Conservation (phyloP, 1,140 invertebrate genomes). For the Drosophila malerkotliana region DNA sequence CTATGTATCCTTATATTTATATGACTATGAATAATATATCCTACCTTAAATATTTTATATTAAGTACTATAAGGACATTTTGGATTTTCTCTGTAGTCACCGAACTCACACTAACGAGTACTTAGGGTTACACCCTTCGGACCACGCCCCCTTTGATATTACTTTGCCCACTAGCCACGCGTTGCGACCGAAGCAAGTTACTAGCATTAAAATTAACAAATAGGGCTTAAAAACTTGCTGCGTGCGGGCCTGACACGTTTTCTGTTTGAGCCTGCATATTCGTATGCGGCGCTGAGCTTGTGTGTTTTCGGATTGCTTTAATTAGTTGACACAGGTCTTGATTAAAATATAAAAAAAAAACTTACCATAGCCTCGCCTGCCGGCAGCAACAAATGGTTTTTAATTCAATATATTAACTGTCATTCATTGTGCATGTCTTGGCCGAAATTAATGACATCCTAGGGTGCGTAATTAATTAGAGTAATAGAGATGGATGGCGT, state of each 20-base stretch:
- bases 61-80: too few relatives aligned
- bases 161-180: constrained; percentile 19
- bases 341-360: constrained; percentile 70
- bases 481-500: constrained; percentile 30
- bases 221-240: constrained; percentile 76
- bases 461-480: constrained; percentile 67
- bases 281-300: constrained; percentile 4
- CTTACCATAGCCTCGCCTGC: constrained; percentile 1
- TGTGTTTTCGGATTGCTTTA: constrained; percentile 47
- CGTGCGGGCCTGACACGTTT: constrained; percentile 29
- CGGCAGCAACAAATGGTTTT: constrained; percentile 27
- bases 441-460: constrained; percentile 58
- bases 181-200: constrained; percentile 10
- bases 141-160: constrained; percentile 30
- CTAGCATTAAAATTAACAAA: constrained; percentile 73
- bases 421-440: constrained; percentile 26
- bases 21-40: too few relatives aligned
- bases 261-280: neutral
- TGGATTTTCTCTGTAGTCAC: neutral
- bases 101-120: neutral
- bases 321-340: constrained; percentile 65
- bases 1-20: too few relatives aligned
- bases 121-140: neutral
- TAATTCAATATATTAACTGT: constrained; percentile 60
- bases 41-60: too few relatives aligned